Evolutionary conservation across 2,888 invertebrate species (phyloP), one percentile per base, ranked within the genome.

Genomic region (Drosophila mimetica): DNA sequence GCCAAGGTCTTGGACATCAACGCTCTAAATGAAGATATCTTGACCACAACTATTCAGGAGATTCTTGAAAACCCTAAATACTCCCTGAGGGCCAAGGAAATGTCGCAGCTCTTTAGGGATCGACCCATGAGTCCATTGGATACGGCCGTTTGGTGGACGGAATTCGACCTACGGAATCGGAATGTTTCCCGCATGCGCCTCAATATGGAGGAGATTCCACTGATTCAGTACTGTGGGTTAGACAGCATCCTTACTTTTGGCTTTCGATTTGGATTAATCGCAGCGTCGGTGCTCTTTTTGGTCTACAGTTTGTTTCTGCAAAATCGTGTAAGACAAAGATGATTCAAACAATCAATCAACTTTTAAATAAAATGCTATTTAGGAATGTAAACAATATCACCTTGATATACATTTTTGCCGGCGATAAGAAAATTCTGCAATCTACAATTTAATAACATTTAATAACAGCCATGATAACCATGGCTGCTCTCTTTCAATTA

Each of bases 81-180:
- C 39, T 11, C 48, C 0, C 4, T 34, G 0, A 77, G 60, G 7
- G 89, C 77, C 0, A 57, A 74, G 2, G 18, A 58, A 6, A 71
- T 80, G n/a, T 85, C 89, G 0, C 41, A 32, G 3, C 61, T 66
- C 2, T 76, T 83, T 4, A 53, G 47, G 0, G 89, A 89, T 47
- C 80, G 78, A 9, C 88, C 88, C 1, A 72, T 79, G 71, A 74
- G 50, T 7, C 88, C 89, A 0, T 34, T 90, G 11, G 77, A 89
- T 0, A 75, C 52, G 1, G 90, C 90, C 3, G 67, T 90, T 3
- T 90, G 86, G 75, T 90, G 90, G 90, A 89, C 88, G 0, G 90
- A 90, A 14, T 90, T 90, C 50, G 89, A 87, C 3, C 36, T 90
- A 11, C 79, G 89, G 0, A 85, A 90, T 37, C 61, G 83, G 0